Base-by-base conservation (phyloP, 1,140 invertebrate genomes). In the Marisa cornuarietis region DNA sequence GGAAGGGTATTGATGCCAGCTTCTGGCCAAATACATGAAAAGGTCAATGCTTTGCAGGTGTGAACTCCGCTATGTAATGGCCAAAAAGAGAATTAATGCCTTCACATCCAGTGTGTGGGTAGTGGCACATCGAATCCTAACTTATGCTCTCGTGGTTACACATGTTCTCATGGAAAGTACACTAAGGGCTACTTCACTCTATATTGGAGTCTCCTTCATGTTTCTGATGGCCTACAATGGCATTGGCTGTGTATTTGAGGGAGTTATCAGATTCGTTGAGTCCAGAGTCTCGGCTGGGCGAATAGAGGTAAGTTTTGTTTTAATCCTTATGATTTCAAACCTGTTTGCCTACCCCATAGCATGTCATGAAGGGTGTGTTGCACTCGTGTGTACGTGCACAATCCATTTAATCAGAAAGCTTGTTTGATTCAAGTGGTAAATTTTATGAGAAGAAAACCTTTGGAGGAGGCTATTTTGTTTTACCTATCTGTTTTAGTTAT, bases 241-340 rank as follows among this genome's bases (percentile, higher is more conserved):
- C 58, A 76, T 85, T n/a, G 85, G 85, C 18, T 78, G 78, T 73
- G 71, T 84, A 22, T 81, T 79, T 63, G 73, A 82, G 65, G 80
- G 80, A 31, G 76, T 80, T 20, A 72, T 69, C 66, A 61, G 66
- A 49, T 51, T 77, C 26, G 72, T 68, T 51, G 81, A 87, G 63
- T 62, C 83, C 22, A 49, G 81, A n/a, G 83, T 90, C 31, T 86
- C 91, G 20, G 83, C 87, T 76, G 77, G 77, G 71, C 85, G 91
- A 68, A 66, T 91, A 63, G 83, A 91, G 86, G 91, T 91, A 85
- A 79, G 74, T n/a, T n/a, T 78, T 54, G 51, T 18, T 65, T 65
- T 66, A 58, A 18, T 6, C 11, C 54, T 58, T 58, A 18, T 14
- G 54, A 58, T 58, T 58, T 58, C 54, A 58, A 58, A 58, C 54